Evolutionary conservation across 2,888 invertebrate genomes (phyloP), one percentile per base, ranked within the genome.

Genomic region (Chouioia cunea): DNA sequence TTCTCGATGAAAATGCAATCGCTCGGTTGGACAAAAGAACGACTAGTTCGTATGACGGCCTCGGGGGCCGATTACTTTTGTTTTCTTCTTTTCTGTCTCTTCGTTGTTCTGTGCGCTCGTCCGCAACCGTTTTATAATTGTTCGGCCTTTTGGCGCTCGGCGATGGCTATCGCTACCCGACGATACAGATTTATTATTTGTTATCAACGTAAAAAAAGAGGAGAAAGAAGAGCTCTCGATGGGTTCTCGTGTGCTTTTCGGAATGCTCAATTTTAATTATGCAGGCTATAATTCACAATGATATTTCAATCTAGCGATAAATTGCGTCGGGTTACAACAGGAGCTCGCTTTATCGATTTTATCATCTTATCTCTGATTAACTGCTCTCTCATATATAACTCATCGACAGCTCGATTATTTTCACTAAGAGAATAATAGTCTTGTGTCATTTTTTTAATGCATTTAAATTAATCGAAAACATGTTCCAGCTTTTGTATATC

Each of bases 1-100:
- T 36, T 20, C 53, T 18, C 47, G 50, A 53, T 59, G 66, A 58
- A 67, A 67, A 50, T 58, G 58, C 64, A 59, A 70, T 53, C 47
- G 64, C 15, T 47, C 15, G 47, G 52, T 8, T 8, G 4, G n/a
- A 23, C 12, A 16, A 22, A 23, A 46, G 36, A 47, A 64, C 12
- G 23, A 2, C 12, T 6, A 27, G 27, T 27, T 27, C 3, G 27
- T 27, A 27, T 27, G 18, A 22, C 6, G 27, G 27, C 27, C 27
- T 27, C 27, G 27, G 27, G 27, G 27, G 20, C 18, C 52, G 36
- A 53, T 20, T 53, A 22, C 10, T 53, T 22, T 14, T 20, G 14
- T 53, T 18, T 22, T 52, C 43, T 59, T 18, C 14, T 14, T 15
- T 52, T 36, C 18, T 15, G 43, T 54, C 60, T 68, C 12, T 18